phyloP scores from a whole-genome alignment of 2,113 vertebrate genomes.

The Lathamus discolor region DNA sequence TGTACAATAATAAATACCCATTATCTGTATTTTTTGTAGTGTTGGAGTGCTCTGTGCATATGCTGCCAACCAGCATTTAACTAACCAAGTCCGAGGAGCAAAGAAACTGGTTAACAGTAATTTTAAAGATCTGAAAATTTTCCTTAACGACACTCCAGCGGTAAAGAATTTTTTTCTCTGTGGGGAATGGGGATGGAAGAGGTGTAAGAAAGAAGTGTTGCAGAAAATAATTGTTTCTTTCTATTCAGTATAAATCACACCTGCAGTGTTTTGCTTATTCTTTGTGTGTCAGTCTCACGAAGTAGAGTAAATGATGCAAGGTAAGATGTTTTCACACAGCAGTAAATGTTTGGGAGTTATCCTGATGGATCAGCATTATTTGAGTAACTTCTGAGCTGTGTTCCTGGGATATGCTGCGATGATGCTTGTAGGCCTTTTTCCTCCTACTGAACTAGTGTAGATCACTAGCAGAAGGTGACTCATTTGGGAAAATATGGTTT shows the following conservation, averaged over 20 bases:
- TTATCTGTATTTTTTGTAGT: slow-evolving; percentile 68
- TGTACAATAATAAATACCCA: background rate
- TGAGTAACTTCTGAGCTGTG: background rate
- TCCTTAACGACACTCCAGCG: slow-evolving; percentile 82
- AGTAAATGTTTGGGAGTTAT: background rate
- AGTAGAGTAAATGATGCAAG: background rate
- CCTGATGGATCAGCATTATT: background rate
- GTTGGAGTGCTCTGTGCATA: slow-evolving; percentile 88
- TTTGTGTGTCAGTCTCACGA: background rate
- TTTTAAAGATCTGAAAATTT: slow-evolving; percentile 86
- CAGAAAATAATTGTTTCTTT: background rate
- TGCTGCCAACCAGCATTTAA: slow-evolving; percentile 88
- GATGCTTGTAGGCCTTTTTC: background rate
- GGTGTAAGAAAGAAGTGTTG: background rate
- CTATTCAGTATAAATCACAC: background rate
- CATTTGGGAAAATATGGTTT: background rate
- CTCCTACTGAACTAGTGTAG: background rate
- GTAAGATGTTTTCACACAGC: background rate
- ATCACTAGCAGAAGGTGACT: background rate
- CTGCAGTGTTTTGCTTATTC: background rate
- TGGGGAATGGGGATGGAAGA: background rate
- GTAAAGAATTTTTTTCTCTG: slow-evolving; percentile 71
- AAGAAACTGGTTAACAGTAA: slow-evolving; percentile 86
- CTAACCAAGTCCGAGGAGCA: slow-evolving; percentile 81
- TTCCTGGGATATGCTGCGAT: background rate